These are phyloP conservation scores for Pan paniscus DNA, from an alignment of 2,113 vertebrate species.

Conservation along the genomic window DNA sequence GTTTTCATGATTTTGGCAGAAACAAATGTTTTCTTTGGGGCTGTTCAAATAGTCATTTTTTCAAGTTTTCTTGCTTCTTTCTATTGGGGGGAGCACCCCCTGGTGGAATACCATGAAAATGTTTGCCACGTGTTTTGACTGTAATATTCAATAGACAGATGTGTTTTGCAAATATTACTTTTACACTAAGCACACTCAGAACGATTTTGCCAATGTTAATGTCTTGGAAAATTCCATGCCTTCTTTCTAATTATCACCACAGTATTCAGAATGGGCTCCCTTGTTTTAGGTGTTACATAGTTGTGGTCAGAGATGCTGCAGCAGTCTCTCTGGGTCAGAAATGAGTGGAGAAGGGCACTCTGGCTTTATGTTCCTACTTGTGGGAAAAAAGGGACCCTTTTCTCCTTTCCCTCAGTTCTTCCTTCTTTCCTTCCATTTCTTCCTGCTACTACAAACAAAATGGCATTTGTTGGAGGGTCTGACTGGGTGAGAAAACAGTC, in stretches of 20 bases:
- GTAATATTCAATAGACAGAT: conserved; percentile 39
- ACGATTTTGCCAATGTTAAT: conserved; percentile 20
- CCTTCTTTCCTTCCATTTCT: neutral
- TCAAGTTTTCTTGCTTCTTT: conserved; percentile 56
- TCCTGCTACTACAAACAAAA: neutral
- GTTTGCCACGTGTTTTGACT: conserved; percentile 63
- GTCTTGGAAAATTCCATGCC: neutral
- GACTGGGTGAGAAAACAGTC: neutral
- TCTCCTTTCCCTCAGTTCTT: neutral
- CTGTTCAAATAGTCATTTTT: conserved; percentile 32
- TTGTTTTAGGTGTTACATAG: neutral
- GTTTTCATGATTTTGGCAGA: conserved; percentile 46
- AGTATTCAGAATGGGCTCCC: neutral
- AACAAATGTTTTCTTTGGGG: conserved; percentile 57
- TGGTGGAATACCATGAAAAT: conserved; percentile 73
- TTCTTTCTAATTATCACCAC: neutral
- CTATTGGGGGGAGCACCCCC: conserved; percentile 73
- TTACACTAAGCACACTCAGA: conserved; percentile 44
- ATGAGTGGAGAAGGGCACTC: neutral
- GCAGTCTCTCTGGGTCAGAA: neutral
- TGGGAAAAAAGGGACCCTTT: neutral
- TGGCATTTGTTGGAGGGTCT: neutral
- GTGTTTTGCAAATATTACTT: conserved; percentile 71
- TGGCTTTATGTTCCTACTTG: neutral
- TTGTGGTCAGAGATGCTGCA: too few species aligned